Percentiles rank a stretch among this genome's conserved stretches.
Conservation (phyloP, 1,140 invertebrate species). For the Pygmarrhopalites habei region DNA sequence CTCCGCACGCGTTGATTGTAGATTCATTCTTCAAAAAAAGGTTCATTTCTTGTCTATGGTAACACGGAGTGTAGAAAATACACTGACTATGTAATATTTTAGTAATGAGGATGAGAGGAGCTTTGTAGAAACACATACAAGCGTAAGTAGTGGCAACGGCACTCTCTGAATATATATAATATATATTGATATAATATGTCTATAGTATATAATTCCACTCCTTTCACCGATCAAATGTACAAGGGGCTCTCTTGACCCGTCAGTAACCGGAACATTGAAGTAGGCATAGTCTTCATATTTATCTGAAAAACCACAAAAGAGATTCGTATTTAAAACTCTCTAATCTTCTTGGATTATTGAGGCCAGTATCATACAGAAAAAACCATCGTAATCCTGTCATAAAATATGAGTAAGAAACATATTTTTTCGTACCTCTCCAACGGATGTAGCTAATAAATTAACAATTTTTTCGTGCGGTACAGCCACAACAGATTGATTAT, state of each 20-base stretch:
- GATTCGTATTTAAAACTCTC: no score
- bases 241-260: conserved; percentile 98
- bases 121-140: not conserved
- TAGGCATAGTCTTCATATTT: conserved; percentile 99
- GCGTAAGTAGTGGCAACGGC: conserved; percentile 8
- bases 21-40: not conserved
- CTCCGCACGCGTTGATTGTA: not conserved
- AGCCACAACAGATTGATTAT: conserved; percentile 97
- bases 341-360: no score
- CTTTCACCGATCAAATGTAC: conserved; percentile 64
- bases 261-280: conserved; percentile 96
- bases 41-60: not conserved
- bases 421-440: conserved; percentile 85
- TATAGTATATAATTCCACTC: not conserved
- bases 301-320: conserved; percentile 63
- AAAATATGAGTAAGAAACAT: not conserved
- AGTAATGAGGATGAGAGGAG: not conserved
- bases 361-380: no score
- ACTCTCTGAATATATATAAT: not conserved
- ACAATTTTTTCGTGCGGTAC: conserved; percentile 99
- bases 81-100: not conserved
- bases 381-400: no score
- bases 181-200: no score
- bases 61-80: not conserved
- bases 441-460: conserved; percentile 93